Conservation (phyloP, 2,888 invertebrate genomes). For the Chrysotoxum bicinctum region DNA sequence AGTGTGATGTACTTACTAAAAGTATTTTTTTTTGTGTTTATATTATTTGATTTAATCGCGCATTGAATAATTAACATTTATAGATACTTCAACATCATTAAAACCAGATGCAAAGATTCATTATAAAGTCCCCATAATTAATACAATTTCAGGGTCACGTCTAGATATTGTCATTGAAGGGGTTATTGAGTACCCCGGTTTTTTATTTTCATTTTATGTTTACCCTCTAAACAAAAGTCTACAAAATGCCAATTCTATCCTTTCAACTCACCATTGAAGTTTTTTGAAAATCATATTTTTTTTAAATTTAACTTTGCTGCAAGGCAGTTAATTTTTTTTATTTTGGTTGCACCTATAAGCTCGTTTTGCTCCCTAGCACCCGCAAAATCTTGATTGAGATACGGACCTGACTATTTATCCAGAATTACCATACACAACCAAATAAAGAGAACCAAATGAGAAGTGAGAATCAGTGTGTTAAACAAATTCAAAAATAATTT, state of each 20-base stretch:
- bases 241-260: too few species aligned
- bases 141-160: neutral
- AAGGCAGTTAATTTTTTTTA: too few species aligned
- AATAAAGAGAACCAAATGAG: neutral
- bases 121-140: neutral
- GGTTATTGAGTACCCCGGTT: neutral
- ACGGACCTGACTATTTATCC: neutral
- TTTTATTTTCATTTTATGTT: too few species aligned
- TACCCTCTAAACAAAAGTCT: too few species aligned
- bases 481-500: neutral
- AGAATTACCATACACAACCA: neutral
- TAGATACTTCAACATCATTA: neutral
- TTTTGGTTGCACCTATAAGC: too few species aligned
- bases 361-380: too few species aligned
- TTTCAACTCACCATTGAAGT: too few species aligned
- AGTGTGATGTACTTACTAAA: neutral
- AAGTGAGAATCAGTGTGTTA: neutral
- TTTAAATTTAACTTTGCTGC: too few species aligned
- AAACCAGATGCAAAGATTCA: neutral
- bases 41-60: neutral
- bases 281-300: too few species aligned
- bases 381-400: neutral
- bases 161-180: neutral
- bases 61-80: neutral
- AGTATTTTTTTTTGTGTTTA: neutral